Evolutionary conservation across 1,140 invertebrate species (phyloP).

Genomic region (Mizuhopecten yessoensis): DNA sequence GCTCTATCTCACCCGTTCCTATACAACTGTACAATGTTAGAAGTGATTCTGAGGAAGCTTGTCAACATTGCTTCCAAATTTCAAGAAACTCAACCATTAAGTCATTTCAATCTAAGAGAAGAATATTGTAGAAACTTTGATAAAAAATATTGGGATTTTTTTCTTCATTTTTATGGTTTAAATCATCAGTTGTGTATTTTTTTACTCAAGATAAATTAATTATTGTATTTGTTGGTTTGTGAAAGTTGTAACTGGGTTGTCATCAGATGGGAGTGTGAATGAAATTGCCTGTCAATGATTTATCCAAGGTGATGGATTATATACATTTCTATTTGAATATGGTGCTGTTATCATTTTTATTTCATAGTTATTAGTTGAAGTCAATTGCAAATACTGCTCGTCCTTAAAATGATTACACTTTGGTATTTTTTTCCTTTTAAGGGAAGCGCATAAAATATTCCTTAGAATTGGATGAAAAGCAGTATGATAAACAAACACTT

Average conservation of each 20-base stretch:
- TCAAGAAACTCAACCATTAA: background rate
- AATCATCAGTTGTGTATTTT: background rate
- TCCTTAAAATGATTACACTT: no score
- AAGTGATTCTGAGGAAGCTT: background rate
- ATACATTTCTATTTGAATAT: background rate
- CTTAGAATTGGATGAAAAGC: no score
- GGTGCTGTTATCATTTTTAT: background rate
- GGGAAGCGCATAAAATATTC: no score
- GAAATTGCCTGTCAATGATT: background rate
- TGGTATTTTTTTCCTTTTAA: no score
- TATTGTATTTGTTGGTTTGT: background rate
- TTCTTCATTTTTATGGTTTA: background rate
- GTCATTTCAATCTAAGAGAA: background rate
- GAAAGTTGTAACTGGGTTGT: background rate
- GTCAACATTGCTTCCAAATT: slow-evolving; percentile 11
- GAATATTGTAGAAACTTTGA: background rate
- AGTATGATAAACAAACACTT: no score
- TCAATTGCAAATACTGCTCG: no score
- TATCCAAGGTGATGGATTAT: background rate
- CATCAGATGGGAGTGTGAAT: background rate
- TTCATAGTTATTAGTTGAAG: no score
- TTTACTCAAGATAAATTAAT: no score
- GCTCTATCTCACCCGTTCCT: background rate
- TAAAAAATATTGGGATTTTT: background rate
- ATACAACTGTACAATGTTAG: background rate